Percentiles rank a stretch among this genome's conserved stretches.
Evolutionary conservation across 2,888 invertebrate genomes (phyloP).

Genomic region (Caenorhabditis sp.): DNA sequence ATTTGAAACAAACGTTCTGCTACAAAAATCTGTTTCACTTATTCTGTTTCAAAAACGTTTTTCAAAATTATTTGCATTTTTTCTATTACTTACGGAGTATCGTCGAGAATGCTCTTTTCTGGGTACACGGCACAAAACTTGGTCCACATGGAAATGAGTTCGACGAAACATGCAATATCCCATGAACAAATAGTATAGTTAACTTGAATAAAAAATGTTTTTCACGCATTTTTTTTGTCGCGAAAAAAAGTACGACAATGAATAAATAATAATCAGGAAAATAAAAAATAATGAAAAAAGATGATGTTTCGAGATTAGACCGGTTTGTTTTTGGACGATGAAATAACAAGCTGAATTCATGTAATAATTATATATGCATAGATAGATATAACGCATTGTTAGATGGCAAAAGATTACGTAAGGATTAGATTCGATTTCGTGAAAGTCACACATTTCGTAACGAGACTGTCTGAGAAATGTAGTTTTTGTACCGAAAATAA

Average conservation of each 20-base stretch:
- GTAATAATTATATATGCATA: neutral
- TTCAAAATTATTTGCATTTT: neutral
- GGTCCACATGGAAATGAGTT: slow-evolving; percentile 63
- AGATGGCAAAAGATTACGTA: neutral
- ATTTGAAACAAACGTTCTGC: too few relatives aligned
- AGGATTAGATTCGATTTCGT: neutral
- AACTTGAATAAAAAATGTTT: neutral
- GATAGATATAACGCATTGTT: neutral
- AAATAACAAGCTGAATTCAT: neutral
- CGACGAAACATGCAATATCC: slow-evolving; percentile 6
- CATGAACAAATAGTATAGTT: neutral
- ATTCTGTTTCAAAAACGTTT: neutral
- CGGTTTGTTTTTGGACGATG: slow-evolving; percentile 20
- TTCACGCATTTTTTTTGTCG: neutral
- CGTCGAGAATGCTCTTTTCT: slow-evolving; percentile 33
- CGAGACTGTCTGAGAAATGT: too few relatives aligned
- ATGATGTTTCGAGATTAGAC: slow-evolving; percentile 45
- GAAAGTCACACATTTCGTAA: too few relatives aligned
- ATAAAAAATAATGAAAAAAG: slow-evolving; percentile 8
- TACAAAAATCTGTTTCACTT: too few relatives aligned
- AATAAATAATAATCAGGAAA: slow-evolving; percentile 9
- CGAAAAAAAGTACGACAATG: neutral
- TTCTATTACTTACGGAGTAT: slow-evolving; percentile 35
- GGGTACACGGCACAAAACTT: slow-evolving; percentile 62
- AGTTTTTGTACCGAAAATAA: too few relatives aligned